Evolutionary conservation across 1,140 invertebrate genomes (phyloP).

Genomic region (Eufriesea mexicana): DNA sequence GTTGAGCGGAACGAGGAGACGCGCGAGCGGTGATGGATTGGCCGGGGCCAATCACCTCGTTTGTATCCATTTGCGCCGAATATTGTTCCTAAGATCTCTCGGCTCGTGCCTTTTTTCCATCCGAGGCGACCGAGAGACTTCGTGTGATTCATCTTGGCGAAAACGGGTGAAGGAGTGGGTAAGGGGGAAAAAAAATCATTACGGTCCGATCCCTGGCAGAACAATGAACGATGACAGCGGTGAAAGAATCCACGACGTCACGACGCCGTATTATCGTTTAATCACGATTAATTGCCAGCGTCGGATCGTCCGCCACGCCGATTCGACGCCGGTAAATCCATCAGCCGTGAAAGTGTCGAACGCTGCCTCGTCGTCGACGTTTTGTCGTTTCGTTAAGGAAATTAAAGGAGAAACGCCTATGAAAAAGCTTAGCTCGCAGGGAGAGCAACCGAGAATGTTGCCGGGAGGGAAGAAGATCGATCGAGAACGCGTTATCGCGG

Average conservation of each 20-base stretch:
- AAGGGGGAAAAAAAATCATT: slow-evolving; percentile 37
- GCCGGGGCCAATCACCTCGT: slow-evolving; percentile 74
- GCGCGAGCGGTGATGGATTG: slow-evolving; percentile 69
- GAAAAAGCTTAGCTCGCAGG: neutral
- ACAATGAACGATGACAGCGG: slow-evolving; percentile 51
- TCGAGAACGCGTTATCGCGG: neutral
- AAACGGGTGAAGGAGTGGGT: neutral
- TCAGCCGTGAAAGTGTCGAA: slow-evolving; percentile 7
- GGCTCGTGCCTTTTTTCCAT: slow-evolving; percentile 50
- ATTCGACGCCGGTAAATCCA: neutral
- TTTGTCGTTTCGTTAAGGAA: slow-evolving; percentile 38
- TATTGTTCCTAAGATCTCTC: slow-evolving; percentile 69
- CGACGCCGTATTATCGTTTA: slow-evolving; percentile 45
- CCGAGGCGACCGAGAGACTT: slow-evolving; percentile 1
- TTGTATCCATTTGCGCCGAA: slow-evolving; percentile 77
- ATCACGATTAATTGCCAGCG: slow-evolving; percentile 62
- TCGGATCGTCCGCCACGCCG: neutral
- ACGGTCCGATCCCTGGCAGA: neutral
- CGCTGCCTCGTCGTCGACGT: neutral
- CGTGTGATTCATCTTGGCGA: slow-evolving; percentile 65
- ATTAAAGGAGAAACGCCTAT: neutral
- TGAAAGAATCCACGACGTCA: slow-evolving; percentile 56
- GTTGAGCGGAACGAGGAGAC: slow-evolving; percentile 49
- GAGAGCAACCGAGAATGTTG: no score
- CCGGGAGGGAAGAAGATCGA: neutral